Conservation (phyloP, 2,113 vertebrate species). For the Rousettus leschenaultii region DNA sequence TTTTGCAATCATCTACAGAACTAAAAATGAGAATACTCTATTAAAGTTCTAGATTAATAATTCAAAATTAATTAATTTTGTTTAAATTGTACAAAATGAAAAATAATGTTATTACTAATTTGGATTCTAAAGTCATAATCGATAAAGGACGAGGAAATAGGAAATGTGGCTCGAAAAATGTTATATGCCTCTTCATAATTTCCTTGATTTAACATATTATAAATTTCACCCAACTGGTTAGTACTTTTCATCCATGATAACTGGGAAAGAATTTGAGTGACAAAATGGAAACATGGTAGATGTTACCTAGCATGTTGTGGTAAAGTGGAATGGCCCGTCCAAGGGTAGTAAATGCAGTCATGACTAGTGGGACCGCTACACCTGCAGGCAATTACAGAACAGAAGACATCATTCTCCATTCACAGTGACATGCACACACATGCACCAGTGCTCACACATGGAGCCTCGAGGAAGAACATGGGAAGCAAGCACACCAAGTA, state of each 20-base stretch:
- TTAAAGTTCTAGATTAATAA: neutral
- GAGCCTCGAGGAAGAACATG: slow-evolving; percentile 73
- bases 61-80: neutral
- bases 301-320: slow-evolving; percentile 90
- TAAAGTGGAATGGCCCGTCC: slow-evolving; percentile 86
- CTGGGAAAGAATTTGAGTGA: slow-evolving; percentile 6
- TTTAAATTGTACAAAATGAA: neutral
- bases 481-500: slow-evolving; percentile 81
- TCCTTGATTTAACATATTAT: neutral
- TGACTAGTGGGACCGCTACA: slow-evolving; percentile 88
- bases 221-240: slow-evolving; percentile 58
- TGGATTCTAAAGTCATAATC: neutral
- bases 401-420: slow-evolving; percentile 82
- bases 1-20: neutral
- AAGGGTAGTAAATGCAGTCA: slow-evolving; percentile 89
- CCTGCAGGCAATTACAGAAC: slow-evolving; percentile 89
- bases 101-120: neutral
- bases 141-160: neutral
- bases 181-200: neutral
- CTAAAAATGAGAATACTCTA: neutral
- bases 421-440: slow-evolving; percentile 83
- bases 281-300: slow-evolving; percentile 77
- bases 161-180: neutral
- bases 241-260: neutral
- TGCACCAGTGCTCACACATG: slow-evolving; percentile 82